Percentiles rank a stretch among this genome's conserved stretches.
phyloP scores from a whole-genome alignment of 2,113 vertebrate species.

The Colaptes auratus region DNA sequence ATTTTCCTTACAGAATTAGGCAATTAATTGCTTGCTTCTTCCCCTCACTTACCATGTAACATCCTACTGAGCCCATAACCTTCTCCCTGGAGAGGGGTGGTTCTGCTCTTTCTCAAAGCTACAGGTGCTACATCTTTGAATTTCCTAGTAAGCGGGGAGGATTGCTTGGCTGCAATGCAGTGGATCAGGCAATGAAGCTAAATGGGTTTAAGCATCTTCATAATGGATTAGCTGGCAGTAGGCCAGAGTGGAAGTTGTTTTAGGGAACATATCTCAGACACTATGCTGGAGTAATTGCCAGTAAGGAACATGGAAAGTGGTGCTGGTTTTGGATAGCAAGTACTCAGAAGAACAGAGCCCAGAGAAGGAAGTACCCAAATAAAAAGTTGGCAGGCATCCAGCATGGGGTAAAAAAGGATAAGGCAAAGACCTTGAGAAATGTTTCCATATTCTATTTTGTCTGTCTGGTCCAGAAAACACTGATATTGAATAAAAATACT shows the following conservation, averaged over 20 bases:
- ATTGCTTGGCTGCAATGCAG: neutral
- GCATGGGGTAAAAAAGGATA: neutral
- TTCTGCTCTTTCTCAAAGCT: neutral
- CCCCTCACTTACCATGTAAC: neutral
- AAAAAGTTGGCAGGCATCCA: neutral
- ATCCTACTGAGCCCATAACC: neutral
- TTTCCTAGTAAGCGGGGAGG: neutral
- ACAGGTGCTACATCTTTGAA: neutral
- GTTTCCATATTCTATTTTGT: slow-evolving; percentile 11
- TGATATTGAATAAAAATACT: neutral
- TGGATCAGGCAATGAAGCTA: neutral
- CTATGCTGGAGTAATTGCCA: neutral
- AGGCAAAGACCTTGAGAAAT: neutral
- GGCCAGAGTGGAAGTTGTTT: neutral
- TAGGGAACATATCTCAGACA: neutral
- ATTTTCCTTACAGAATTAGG: neutral
- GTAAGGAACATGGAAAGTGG: neutral
- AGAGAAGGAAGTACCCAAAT: neutral
- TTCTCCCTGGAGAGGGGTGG: neutral
- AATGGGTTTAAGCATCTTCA: neutral
- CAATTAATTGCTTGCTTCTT: neutral
- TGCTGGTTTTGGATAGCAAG: neutral
- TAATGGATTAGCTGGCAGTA: neutral
- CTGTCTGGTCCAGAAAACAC: neutral
- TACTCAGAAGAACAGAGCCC: neutral